Percentiles rank a stretch among this genome's conserved stretches.
Conservation (phyloP, 2,113 vertebrate genomes). For the Bettongia penicillata region DNA sequence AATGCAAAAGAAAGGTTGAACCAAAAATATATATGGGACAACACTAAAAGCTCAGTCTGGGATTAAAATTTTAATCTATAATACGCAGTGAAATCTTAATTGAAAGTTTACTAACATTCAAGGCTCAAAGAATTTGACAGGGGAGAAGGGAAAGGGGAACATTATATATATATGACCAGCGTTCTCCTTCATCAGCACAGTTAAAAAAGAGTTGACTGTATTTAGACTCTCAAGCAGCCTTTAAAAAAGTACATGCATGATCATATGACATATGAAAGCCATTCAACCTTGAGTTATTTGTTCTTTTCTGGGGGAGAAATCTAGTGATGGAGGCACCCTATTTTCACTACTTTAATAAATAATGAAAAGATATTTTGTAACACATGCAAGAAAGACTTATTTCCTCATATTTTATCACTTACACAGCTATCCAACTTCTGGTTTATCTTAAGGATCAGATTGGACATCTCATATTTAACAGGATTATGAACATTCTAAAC, state of each 20-base stretch:
- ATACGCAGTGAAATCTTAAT: background rate
- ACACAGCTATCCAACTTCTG: background rate
- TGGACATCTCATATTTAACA: background rate
- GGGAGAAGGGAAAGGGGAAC: background rate
- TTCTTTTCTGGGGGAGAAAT: background rate
- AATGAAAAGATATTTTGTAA: background rate
- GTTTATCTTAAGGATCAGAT: background rate
- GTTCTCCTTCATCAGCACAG: background rate
- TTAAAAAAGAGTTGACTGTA: background rate
- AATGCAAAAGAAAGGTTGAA: background rate
- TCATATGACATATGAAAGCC: background rate
- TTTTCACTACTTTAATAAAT: background rate
- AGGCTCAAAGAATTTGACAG: background rate
- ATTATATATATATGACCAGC: background rate
- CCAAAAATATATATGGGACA: background rate
- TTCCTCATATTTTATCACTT: background rate
- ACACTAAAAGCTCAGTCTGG: background rate
- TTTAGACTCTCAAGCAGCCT: background rate
- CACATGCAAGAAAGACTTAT: background rate
- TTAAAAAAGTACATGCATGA: background rate
- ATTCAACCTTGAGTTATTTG: background rate
- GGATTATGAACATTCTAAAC: background rate
- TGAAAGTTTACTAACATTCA: background rate
- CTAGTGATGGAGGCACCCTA: background rate
- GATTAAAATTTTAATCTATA: background rate